Evolutionary conservation across 2,113 vertebrate species (phyloP).

Genomic region (Charina bottae): DNA sequence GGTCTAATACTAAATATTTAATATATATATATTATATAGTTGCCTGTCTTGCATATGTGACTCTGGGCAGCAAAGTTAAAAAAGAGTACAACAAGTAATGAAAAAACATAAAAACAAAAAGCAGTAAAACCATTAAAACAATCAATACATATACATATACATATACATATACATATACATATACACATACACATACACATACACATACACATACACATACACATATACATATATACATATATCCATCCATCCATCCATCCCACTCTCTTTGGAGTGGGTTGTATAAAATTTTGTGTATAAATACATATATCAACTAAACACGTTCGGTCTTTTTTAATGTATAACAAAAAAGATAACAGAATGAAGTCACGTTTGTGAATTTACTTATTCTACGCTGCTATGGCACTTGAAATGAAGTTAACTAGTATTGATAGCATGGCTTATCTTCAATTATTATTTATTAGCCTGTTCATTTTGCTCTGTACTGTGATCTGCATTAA

Average conservation of each 20-base stretch:
- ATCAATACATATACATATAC: too few species aligned
- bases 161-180: too few species aligned
- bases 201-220: too few species aligned
- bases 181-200: too few species aligned
- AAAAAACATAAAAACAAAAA: not conserved
- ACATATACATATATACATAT: too few species aligned
- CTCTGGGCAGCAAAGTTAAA: not conserved
- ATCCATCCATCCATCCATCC: too few species aligned
- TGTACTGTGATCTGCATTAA: not conserved
- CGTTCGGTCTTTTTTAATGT: too few species aligned
- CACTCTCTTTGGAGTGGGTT: too few species aligned
- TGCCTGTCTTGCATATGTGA: not conserved
- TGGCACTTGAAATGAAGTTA: not conserved
- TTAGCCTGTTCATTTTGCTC: not conserved
- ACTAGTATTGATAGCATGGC: not conserved
- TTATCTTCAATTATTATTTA: not conserved
- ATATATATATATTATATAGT: not conserved
- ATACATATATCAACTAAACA: too few species aligned
- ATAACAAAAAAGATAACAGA: not conserved
- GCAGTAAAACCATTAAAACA: not conserved
- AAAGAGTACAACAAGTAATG: not conserved
- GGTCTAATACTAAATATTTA: not conserved
- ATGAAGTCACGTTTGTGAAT: not conserved
- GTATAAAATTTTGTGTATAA: too few species aligned
- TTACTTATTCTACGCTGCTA: not conserved